phyloP scores from a whole-genome alignment of 2,113 vertebrate species.

The Pollimyrus isidori region DNA sequence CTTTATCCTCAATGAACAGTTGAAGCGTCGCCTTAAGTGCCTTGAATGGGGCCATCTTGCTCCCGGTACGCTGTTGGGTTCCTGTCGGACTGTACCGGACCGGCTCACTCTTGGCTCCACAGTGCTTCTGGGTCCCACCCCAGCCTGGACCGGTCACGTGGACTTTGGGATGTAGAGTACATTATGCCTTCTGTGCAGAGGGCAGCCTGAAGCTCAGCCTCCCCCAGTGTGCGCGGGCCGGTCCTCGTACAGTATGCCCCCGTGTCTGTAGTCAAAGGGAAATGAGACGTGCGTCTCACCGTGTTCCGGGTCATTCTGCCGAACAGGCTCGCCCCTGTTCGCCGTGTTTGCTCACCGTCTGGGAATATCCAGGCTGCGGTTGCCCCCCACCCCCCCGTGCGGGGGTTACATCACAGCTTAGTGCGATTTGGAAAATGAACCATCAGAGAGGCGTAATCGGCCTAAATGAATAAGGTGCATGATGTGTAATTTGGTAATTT shows the following conservation, averaged over 20 bases:
- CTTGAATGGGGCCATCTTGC: background rate
- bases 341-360: constrained; percentile 55
- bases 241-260: background rate
- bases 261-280: constrained; percentile 10
- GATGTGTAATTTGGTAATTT: constrained; percentile 26
- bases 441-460: constrained; percentile 38
- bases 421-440: constrained; percentile 54
- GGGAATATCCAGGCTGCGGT: constrained; percentile 41
- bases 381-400: constrained; percentile 36
- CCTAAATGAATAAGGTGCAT: constrained; percentile 30
- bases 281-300: constrained; percentile 39
- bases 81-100: background rate
- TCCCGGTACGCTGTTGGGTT: too few relatives aligned
- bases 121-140: background rate
- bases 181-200: background rate
- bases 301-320: constrained; percentile 45
- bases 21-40: background rate
- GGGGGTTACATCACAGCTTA: constrained; percentile 57
- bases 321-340: constrained; percentile 64
- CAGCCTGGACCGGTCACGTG: background rate
- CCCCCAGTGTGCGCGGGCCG: background rate
- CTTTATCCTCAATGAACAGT: background rate
- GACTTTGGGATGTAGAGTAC: background rate
- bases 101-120: background rate
- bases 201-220: background rate